Base-by-base conservation (phyloP, 2,113 vertebrate species). In the Neotragus moschatus region DNA sequence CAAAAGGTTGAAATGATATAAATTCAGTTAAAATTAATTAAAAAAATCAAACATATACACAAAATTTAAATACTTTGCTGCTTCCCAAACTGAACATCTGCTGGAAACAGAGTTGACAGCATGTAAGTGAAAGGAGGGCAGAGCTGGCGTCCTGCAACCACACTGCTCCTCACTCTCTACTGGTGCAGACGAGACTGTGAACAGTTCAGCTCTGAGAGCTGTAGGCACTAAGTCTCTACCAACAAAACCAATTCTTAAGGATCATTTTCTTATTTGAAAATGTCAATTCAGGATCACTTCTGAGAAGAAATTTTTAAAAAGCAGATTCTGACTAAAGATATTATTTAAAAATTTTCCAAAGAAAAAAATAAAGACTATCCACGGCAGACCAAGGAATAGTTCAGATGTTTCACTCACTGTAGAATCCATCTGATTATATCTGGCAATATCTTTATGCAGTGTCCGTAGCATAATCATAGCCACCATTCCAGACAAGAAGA, bases 401-500 rank as follows among this genome's bases (percentile, higher is more conserved):
- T 89, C 97, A 88, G 82, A 98, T 43, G 82, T 96, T 88, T 86
- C 77, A 99, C 99, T 99, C 97, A 99, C 99, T 43, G 99, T 99
- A 88, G 99, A 99, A 98, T 99, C 99, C 98, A 99, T 99, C 97
- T 99, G 99, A 98, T 99, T 99, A 95, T 99, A 99, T 99, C 99
- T 99, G 98, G 99, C 99, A 97, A 99, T 99, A 98, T 99, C 99
- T 99, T 99, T 99, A 98, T 99, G 99, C 88, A 99, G 98, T 0
- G 99, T 99, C 98, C 99, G 99, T 97, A 99, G 97, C 99, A 99
- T 99, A 97, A 99, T 99, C 99, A 99, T 99, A 79, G 99, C 99
- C 95, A 99, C 99, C 99, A 99, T 99, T 93, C 99, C 99, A 98
- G 99, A 99, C 45, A 99, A 98, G 98, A 99, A 99, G 61, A 99